These are phyloP conservation scores for Norana najaformis DNA, from an alignment of 2,888 invertebrate genomes.

Conservation along the genomic window DNA sequence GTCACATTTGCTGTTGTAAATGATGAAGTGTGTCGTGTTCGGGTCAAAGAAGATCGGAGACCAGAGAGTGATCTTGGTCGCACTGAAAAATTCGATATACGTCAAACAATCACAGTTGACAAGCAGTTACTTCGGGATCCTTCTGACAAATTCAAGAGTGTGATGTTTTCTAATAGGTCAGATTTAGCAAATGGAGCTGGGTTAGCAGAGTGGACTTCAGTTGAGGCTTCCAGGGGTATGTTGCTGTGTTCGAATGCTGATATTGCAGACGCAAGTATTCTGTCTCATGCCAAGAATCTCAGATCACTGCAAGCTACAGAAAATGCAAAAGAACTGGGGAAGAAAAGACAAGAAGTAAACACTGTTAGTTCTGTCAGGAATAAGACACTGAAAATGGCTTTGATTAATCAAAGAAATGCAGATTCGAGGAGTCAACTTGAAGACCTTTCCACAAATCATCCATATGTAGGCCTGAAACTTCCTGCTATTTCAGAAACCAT, in stretches of 20 bases:
- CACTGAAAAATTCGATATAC: background rate
- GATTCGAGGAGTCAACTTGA: background rate
- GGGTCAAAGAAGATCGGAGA: background rate
- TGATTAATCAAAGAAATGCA: no score
- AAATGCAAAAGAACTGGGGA: background rate
- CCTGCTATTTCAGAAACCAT: background rate
- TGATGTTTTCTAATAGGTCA: background rate
- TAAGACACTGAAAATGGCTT: no score
- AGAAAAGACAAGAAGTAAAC: no score
- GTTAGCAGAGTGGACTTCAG: background rate
- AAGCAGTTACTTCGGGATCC: no score
- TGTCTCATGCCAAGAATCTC: background rate
- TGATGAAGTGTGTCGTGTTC: background rate
- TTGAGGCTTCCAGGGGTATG: background rate
- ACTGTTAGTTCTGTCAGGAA: no score
- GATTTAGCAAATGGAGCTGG: background rate
- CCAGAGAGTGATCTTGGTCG: background rate
- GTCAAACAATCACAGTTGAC: background rate
- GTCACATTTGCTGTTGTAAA: background rate
- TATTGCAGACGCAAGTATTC: background rate
- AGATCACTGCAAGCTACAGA: background rate
- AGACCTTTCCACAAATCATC: background rate
- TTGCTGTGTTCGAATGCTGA: background rate
- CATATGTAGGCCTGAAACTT: background rate
- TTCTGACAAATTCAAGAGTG: background rate